Evolutionary conservation across 2,113 vertebrate species (phyloP), one percentile per base, ranked within the genome.

Genomic region (Spermophilus dauricus): DNA sequence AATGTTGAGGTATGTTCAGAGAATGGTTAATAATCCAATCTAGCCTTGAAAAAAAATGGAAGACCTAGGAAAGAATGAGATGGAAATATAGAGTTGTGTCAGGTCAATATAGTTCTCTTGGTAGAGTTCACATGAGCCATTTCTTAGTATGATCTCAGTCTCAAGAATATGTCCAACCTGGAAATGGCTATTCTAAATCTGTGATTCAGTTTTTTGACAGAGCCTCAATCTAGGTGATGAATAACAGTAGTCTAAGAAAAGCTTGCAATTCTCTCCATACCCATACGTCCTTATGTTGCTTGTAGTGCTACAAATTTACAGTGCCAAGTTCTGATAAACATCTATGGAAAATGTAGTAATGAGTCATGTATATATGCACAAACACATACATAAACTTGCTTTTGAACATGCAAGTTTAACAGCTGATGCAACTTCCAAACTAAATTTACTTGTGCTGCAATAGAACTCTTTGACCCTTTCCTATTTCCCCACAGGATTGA

Each of bases 401-500:
- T 65, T 72, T 65, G 30, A 56, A 39, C 8, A 4, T 39, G 65
- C 3, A 37, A 14, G 39, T 45, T 78, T 85, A 81, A 78, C 69
- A 65, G 12, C 32, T 87, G 12, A 83, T 69, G 13, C 22, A 91
- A 48, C 0, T 63, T 70, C 17, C 3, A 82, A 51, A 42, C 0
- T 67, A 51, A 30, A 0, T 37, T 61, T 12, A 16, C n/a, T 11
- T 77, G 61, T 5, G 2, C 2, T 34, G 0, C 8, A 24, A 78
- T 11, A 30, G 12, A 5, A 28, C 11, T 58, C 0, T 81, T 75
- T 93, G 34, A 70, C n/a, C 65, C 11, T 42, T 90, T 70, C 37
- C 77, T 65, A 42, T 93, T 97, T 98, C 8, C 93, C 78, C 69
- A n/a, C 98, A 99, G 99, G 99, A 99, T 39, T 99, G 99, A 99